These are phyloP conservation scores for Orientallactaga bullata DNA, from an alignment of 2,113 vertebrate genomes.

Conservation along the genomic window DNA sequence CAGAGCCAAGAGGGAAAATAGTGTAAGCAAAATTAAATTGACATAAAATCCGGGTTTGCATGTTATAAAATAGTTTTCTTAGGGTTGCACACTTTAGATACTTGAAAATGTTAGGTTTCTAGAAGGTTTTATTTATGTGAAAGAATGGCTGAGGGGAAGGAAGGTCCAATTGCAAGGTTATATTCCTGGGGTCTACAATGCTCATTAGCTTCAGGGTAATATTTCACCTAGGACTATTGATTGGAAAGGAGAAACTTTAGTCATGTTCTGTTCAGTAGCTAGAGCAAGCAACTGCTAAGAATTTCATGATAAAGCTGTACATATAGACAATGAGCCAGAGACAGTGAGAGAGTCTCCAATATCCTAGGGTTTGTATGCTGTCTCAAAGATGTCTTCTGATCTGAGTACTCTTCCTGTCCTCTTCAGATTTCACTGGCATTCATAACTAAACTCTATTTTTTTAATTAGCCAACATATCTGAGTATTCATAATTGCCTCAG, in stretches of 20 bases:
- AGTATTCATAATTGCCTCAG: neutral
- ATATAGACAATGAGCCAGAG: neutral
- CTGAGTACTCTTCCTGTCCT: neutral
- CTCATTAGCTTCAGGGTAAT: neutral
- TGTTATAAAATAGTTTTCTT: neutral
- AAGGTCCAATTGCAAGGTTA: neutral
- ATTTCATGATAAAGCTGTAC: neutral
- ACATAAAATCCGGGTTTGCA: slow-evolving; percentile 7
- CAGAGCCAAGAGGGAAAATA: neutral
- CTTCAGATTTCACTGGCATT: neutral
- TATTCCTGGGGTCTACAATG: no score
- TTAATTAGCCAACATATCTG: neutral
- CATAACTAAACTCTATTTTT: neutral
- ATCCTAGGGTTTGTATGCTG: neutral
- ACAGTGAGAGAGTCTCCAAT: neutral
- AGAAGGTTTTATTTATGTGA: neutral
- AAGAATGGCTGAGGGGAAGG: neutral
- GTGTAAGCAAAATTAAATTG: neutral
- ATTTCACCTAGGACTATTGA: slow-evolving; percentile 18
- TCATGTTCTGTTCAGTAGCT: neutral
- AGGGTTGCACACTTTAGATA: neutral
- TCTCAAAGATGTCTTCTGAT: neutral
- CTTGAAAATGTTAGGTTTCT: slow-evolving; percentile 1
- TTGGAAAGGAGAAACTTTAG: neutral
- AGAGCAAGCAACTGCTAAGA: neutral